Evolutionary conservation across 1,140 invertebrate genomes (phyloP), one percentile per base, ranked within the genome.

Genomic region (Drosophila aff.): DNA sequence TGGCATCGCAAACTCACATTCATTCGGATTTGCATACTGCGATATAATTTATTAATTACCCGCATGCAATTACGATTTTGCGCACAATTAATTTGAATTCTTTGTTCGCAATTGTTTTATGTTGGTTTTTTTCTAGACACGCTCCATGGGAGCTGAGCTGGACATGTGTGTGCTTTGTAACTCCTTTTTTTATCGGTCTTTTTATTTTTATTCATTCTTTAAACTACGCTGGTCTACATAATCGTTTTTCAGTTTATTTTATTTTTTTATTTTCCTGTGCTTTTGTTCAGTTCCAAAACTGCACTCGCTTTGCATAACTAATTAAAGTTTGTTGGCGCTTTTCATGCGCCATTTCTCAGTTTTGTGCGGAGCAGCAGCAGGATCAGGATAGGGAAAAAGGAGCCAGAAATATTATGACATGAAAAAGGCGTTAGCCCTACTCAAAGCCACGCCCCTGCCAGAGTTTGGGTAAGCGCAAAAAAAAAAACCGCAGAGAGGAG

Each of bases 301-400:
- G 73, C 77, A 76, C 50, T 75, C 74, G 78, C 61, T 89, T 90
- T 89, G 84, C 84, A 90, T 89, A 90, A 79, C 84, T 89, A 89
- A 89, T 89, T 89, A 89, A 90, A 89, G 85, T 90, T 89, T 82
- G 78, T 72, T 75, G 72, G 60, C 65, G 71, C 74, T 80, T 76
- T 79, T 82, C 64, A 79, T 80, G 83, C 76, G 61, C 68, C 68
- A 89, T 89, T 87, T 81, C 77, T 81, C 64, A 73, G 71, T 79
- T 81, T 79, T 62, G 60, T 55, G 43, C 43, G 61, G 64, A 66
- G 55, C 59, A 36, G 46, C 58, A 58, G 57, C 43, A 66, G 64
- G 33, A 49, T 3, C 43, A 75, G 43, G 18, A 28, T 38, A 49
- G 18, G 40, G 13, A 41, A 46, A 31, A 38, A 31, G 64, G 28